phyloP scores from a whole-genome alignment of 2,888 invertebrate genomes.

The Leptopilina syphax region DNA sequence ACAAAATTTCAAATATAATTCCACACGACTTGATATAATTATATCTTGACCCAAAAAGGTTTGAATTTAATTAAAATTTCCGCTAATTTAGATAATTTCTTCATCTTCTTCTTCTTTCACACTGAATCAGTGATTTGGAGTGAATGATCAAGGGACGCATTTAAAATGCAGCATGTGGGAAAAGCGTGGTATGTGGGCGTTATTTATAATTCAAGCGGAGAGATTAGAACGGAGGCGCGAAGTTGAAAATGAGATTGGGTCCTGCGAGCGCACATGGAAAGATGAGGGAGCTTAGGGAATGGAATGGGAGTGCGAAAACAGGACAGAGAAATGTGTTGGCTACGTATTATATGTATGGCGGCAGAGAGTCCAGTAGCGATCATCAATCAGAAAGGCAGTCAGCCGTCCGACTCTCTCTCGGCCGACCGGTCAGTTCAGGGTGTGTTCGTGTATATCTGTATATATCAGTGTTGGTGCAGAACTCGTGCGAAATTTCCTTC shows the following conservation, averaged over 20 bases:
- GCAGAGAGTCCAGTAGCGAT: slow-evolving; percentile 74
- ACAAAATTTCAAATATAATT: no score
- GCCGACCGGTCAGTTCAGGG: slow-evolving; percentile 67
- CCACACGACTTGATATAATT: no score
- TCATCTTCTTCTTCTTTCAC: no score
- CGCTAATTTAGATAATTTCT: no score
- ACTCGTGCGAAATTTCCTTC: slow-evolving; percentile 67
- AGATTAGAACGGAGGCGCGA: slow-evolving; percentile 40
- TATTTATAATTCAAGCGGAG: slow-evolving; percentile 29
- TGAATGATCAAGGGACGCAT: no score
- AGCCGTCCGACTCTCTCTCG: slow-evolving; percentile 72
- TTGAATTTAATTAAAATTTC: no score
- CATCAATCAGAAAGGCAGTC: slow-evolving; percentile 74
- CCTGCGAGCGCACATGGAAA: slow-evolving; percentile 8
- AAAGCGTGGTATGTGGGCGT: neutral
- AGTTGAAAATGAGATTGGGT: slow-evolving; percentile 26
- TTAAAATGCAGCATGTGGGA: no score
- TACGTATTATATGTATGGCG: slow-evolving; percentile 63
- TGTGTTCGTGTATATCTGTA: slow-evolving; percentile 44
- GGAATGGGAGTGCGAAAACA: slow-evolving; percentile 17
- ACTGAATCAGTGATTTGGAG: no score
- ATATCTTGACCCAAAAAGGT: no score
- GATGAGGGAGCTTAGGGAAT: slow-evolving; percentile 26
- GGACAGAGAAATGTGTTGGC: slow-evolving; percentile 58
- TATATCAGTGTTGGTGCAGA: slow-evolving; percentile 46